phyloP scores from a whole-genome alignment of 2,797 vertebrate genomes.

The Arvicola amphibius region DNA sequence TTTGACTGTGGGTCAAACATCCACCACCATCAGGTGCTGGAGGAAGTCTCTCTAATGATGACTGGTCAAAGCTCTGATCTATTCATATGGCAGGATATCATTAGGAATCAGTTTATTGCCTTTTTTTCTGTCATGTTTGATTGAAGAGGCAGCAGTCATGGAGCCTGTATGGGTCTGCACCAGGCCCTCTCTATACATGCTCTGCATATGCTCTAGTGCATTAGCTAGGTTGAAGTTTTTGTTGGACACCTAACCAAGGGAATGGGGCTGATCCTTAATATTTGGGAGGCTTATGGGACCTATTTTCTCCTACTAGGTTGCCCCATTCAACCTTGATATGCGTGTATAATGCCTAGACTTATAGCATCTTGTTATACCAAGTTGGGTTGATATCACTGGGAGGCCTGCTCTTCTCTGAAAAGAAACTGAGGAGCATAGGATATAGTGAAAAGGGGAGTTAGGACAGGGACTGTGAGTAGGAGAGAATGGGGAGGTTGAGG shows the following conservation, averaged over 20 bases:
- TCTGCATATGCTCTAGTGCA: background rate
- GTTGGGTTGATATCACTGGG: background rate
- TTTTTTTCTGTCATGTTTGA: background rate
- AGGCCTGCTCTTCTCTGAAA: background rate
- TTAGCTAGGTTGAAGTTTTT: background rate
- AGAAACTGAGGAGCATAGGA: background rate
- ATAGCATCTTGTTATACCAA: background rate
- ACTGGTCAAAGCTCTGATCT: background rate
- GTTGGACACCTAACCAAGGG: background rate
- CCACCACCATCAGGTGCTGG: background rate
- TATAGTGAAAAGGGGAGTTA: background rate
- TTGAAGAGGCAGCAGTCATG: background rate
- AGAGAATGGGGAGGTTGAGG: background rate
- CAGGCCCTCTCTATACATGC: background rate
- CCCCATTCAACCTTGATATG: background rate
- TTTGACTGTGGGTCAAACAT: background rate
- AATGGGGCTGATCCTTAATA: background rate
- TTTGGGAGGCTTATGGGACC: background rate
- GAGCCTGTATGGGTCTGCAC: background rate
- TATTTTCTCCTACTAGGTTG: background rate
- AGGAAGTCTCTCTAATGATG: background rate
- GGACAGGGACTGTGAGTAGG: background rate
- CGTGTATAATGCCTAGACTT: background rate
- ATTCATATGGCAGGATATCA: background rate
- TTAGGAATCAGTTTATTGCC: background rate